phyloP scores from a whole-genome alignment of 2,797 vertebrate species.

The Cygnus olor region DNA sequence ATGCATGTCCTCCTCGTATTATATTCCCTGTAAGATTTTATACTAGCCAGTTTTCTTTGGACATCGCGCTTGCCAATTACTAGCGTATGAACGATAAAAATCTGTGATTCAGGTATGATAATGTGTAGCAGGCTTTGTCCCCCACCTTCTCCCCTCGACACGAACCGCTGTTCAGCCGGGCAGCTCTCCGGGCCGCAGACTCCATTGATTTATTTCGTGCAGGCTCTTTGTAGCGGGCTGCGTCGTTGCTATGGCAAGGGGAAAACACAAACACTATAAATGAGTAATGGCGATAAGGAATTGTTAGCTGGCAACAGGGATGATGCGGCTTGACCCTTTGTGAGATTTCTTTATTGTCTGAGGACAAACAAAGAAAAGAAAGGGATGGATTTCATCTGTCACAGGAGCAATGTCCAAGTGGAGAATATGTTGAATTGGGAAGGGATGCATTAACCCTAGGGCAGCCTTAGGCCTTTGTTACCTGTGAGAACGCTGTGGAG shows the following conservation, averaged over 20 bases:
- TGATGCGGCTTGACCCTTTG: constrained; percentile 42
- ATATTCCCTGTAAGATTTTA: neutral
- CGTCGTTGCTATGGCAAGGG: constrained; percentile 46
- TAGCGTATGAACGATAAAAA: neutral
- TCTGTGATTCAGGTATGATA: neutral
- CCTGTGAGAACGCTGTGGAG: neutral
- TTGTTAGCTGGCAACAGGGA: constrained; percentile 55
- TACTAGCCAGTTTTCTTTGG: neutral
- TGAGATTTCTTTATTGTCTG: constrained; percentile 32
- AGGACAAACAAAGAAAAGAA: neutral
- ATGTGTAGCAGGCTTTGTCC: neutral
- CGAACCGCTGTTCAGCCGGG: constrained; percentile 11
- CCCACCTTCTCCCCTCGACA: neutral
- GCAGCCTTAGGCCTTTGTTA: neutral
- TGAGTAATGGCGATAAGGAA: constrained; percentile 62
- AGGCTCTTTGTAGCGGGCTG: constrained; percentile 47
- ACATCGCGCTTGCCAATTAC: neutral
- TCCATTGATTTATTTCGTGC: constrained; percentile 65
- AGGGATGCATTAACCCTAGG: neutral
- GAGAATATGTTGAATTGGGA: neutral
- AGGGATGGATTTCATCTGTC: constrained; percentile 38
- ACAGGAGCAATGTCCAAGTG: neutral
- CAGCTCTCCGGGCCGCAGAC: neutral
- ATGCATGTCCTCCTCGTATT: neutral
- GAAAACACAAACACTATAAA: constrained; percentile 65